Percentiles rank a stretch among this genome's conserved stretches.
phyloP scores from a whole-genome alignment of 2,888 invertebrate genomes.

The Ormyrus nitidulus region DNA sequence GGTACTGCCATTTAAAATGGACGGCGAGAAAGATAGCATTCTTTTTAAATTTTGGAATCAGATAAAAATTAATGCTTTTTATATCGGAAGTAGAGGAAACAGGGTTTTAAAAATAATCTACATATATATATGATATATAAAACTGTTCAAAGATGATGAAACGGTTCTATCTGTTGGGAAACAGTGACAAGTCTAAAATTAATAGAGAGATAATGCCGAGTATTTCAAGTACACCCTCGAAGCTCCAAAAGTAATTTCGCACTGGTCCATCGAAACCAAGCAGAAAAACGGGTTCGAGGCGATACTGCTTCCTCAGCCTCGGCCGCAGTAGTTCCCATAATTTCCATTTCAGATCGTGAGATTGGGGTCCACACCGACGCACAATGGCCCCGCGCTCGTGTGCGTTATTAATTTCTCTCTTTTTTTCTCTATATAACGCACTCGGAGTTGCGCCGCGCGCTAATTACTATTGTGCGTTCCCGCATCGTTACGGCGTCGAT shows the following conservation, averaged over 20 bases:
- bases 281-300: conserved; percentile 21
- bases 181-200: too few species aligned
- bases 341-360: conserved; percentile 71
- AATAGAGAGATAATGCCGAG: too few species aligned
- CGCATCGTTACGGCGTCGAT: neutral
- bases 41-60: too few species aligned
- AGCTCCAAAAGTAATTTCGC: too few species aligned
- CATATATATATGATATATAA: too few species aligned
- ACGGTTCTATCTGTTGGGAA: too few species aligned
- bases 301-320: neutral
- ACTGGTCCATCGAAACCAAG: conserved; percentile 1
- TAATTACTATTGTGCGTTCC: conserved; percentile 36
- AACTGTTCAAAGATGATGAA: too few species aligned
- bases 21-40: too few species aligned
- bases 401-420: conserved; percentile 38
- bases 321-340: conserved; percentile 60
- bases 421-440: neutral
- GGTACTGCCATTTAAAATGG: too few species aligned
- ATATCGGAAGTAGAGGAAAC: too few species aligned
- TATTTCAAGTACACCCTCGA: conserved; percentile 4
- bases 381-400: conserved; percentile 7
- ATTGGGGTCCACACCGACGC: conserved; percentile 61
- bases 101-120: too few species aligned
- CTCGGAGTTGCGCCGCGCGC: conserved; percentile 1
- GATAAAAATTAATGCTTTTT: too few species aligned